These are phyloP conservation scores for Axea sp. DNA, from an alignment of 2,888 invertebrate species.

Conservation along the genomic window DNA sequence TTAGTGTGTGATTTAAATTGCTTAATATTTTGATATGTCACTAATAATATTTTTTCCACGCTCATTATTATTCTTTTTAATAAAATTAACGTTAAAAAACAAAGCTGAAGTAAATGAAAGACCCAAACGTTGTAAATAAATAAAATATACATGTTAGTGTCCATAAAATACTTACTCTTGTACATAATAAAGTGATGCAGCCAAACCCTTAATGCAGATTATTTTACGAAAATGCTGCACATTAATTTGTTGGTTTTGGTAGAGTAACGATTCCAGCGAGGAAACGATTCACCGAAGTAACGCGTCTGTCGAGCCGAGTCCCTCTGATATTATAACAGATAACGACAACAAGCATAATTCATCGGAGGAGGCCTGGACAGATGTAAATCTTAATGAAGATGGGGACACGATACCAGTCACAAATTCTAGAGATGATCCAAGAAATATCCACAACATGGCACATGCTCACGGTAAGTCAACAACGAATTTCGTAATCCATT, in stretches of 20 bases:
- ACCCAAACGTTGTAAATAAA: slow-evolving; percentile 9
- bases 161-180: slow-evolving; percentile 50
- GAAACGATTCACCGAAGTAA: slow-evolving; percentile 81
- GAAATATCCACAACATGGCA: slow-evolving; percentile 82
- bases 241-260: slow-evolving; percentile 64
- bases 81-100: too few species aligned
- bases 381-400: slow-evolving; percentile 94
- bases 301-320: slow-evolving; percentile 76
- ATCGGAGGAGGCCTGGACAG: slow-evolving; percentile 93
- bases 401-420: slow-evolving; percentile 80
- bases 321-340: slow-evolving; percentile 77
- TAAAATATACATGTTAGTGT: slow-evolving; percentile 42
- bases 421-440: slow-evolving; percentile 80
- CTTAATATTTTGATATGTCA: too few species aligned
- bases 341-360: slow-evolving; percentile 78
- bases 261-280: slow-evolving; percentile 93
- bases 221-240: slow-evolving; percentile 11
- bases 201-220: background rate
- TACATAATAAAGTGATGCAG: slow-evolving; percentile 32
- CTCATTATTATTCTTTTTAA: too few species aligned
- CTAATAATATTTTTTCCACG: too few species aligned
- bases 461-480: slow-evolving; percentile 79
- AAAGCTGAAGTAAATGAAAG: too few species aligned
- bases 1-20: too few species aligned
- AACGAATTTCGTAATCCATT: slow-evolving; percentile 40